A percentile compares a stretch with the other conserved stretches of the same genome.
phyloP scores from a whole-genome alignment of 2,888 invertebrate species.

The Drosophila algonquin region DNA sequence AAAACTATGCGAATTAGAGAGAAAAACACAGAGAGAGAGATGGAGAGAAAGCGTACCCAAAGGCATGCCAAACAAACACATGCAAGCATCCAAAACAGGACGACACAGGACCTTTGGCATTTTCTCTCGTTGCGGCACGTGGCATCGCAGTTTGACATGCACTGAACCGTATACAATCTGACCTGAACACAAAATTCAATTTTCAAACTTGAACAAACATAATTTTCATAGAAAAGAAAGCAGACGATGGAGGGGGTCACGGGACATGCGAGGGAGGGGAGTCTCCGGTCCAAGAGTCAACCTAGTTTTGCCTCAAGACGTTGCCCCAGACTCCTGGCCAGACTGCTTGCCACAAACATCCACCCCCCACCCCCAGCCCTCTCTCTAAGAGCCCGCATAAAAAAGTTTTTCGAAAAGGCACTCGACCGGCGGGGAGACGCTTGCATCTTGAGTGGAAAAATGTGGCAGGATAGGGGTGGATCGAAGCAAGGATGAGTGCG shows the following conservation, averaged over 20 bases:
- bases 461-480: constrained; percentile 25
- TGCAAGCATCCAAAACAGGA: constrained; percentile 26
- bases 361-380: neutral
- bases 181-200: constrained; percentile 55
- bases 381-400: constrained; percentile 56
- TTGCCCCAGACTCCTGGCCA: constrained; percentile 38
- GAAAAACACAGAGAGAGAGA: neutral
- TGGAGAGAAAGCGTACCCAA: constrained; percentile 8
- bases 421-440: constrained; percentile 41
- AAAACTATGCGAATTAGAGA: constrained; percentile 10
- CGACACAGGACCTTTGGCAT: constrained; percentile 13
- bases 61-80: constrained; percentile 15
- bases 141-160: constrained; percentile 51
- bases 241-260: neutral
- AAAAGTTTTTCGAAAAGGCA: constrained; percentile 57
- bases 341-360: constrained; percentile 7
- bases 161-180: constrained; percentile 21
- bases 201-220: constrained; percentile 62
- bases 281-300: constrained; percentile 26
- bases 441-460: constrained; percentile 38
- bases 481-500: neutral
- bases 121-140: constrained; percentile 27
- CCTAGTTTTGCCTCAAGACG: constrained; percentile 44
- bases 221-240: constrained; percentile 36
- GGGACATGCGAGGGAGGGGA: neutral